Percentiles rank a stretch among this genome's conserved stretches.
Conservation (phyloP, 2,797 vertebrate genomes). For the Spinus pinus region DNA sequence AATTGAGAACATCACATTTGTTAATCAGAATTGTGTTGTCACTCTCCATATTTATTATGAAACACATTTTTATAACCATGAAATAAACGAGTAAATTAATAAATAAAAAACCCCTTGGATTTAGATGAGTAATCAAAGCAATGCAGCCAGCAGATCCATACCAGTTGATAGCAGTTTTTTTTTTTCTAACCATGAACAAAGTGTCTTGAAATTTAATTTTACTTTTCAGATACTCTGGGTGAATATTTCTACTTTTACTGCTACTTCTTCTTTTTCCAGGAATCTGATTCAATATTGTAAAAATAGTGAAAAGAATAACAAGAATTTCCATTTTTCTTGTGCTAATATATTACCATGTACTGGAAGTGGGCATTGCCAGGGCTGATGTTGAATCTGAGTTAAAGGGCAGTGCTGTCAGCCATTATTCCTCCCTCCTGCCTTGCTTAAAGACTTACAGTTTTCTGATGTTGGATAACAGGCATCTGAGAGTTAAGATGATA, state of each 20-base stretch:
- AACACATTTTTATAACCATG: conserved; percentile 29
- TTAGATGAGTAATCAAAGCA: conserved; percentile 13
- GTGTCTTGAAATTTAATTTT: not conserved
- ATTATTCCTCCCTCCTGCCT: not conserved
- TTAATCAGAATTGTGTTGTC: conserved; percentile 46
- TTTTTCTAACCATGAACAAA: not conserved
- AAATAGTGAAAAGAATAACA: not conserved
- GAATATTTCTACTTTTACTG: conserved; percentile 6
- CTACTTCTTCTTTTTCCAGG: conserved; percentile 11
- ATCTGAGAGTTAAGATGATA: not conserved
- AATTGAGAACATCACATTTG: not conserved
- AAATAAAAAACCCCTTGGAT: conserved; percentile 24
- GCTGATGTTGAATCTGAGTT: not conserved
- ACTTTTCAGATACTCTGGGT: conserved; percentile 4
- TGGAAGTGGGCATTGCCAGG: not conserved
- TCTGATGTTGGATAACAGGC: not conserved
- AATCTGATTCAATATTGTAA: not conserved
- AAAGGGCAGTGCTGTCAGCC: not conserved
- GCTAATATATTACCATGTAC: not conserved
- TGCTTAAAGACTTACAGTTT: not conserved
- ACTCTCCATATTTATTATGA: conserved; percentile 53
- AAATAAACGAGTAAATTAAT: conserved; percentile 53
- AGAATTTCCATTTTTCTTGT: not conserved
- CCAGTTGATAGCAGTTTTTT: conserved; percentile 35
- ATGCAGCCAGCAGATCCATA: conserved; percentile 21